phyloP scores from a whole-genome alignment of 2,888 invertebrate genomes.

The Tetranychus truncatus region DNA sequence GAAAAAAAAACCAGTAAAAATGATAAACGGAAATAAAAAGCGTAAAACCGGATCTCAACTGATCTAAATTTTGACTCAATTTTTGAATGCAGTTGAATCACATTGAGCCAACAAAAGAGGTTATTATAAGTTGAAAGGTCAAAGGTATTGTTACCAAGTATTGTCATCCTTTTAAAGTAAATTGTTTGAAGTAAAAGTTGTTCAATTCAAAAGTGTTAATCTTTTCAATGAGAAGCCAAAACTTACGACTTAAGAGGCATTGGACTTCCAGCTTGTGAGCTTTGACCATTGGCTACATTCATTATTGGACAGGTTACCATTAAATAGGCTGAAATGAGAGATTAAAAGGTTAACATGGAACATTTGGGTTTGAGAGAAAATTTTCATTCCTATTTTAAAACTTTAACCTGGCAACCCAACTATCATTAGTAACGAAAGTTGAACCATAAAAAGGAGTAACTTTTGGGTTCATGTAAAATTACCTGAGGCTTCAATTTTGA shows the following conservation, averaged over 20 bases:
- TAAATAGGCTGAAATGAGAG: slow-evolving; percentile 69
- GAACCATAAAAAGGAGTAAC: no score
- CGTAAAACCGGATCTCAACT: neutral
- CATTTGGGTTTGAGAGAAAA: no score
- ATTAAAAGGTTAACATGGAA: neutral
- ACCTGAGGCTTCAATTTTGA: no score
- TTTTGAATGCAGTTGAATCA: no score
- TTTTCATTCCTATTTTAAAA: no score
- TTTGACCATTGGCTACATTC: slow-evolving; percentile 68
- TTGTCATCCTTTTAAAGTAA: neutral
- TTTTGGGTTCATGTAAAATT: no score
- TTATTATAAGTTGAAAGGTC: no score
- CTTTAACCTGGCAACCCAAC: no score
- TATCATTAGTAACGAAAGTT: no score
- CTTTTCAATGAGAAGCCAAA: neutral
- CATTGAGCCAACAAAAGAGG: no score
- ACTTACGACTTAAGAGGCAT: slow-evolving; percentile 95
- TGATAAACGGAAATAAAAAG: neutral
- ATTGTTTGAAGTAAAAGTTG: neutral
- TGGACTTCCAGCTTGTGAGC: slow-evolving; percentile 54
- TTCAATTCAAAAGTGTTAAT: neutral
- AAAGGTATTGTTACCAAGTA: no score
- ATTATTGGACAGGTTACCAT: slow-evolving; percentile 93
- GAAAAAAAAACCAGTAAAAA: neutral
- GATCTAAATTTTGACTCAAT: no score